Evolutionary conservation across 2,797 vertebrate species (phyloP).

Genomic region (Smutsia temminckii): DNA sequence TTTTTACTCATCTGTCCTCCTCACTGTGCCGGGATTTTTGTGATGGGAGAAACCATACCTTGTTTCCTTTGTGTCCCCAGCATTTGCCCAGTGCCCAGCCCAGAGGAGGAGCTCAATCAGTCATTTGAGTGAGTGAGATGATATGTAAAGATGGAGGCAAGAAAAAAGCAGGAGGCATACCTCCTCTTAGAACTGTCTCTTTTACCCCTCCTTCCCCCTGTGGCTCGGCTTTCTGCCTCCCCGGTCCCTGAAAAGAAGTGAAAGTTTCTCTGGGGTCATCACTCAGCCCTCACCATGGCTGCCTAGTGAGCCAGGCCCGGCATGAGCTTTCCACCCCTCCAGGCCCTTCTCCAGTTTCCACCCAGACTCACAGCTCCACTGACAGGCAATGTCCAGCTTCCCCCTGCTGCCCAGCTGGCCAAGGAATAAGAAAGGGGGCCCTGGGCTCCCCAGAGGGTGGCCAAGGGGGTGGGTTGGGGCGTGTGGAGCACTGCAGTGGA

Average conservation of each 20-base stretch:
- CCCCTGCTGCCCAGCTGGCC: not conserved
- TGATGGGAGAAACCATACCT: not conserved
- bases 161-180: no score
- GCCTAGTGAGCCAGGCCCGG: not conserved
- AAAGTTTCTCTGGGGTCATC: not conserved
- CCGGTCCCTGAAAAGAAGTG: not conserved
- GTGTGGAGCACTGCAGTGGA: not conserved
- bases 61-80: not conserved
- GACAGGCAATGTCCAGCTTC: not conserved
- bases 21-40: not conserved
- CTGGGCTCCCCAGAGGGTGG: not conserved
- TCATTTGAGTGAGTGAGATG: not conserved
- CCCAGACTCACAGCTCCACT: not conserved
- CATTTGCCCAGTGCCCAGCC: no score
- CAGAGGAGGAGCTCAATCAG: not conserved
- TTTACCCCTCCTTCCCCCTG: not conserved
- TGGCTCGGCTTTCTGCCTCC: not conserved
- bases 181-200: not conserved
- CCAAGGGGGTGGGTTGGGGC: not conserved
- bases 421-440: not conserved
- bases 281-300: not conserved
- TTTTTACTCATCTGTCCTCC: not conserved
- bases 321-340: not conserved
- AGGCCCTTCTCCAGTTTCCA: not conserved
- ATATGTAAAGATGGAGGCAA: not conserved